Evolutionary conservation across 1,140 invertebrate genomes (phyloP), one percentile per base, ranked within the genome.

Genomic region (Drosophila grimshawi): DNA sequence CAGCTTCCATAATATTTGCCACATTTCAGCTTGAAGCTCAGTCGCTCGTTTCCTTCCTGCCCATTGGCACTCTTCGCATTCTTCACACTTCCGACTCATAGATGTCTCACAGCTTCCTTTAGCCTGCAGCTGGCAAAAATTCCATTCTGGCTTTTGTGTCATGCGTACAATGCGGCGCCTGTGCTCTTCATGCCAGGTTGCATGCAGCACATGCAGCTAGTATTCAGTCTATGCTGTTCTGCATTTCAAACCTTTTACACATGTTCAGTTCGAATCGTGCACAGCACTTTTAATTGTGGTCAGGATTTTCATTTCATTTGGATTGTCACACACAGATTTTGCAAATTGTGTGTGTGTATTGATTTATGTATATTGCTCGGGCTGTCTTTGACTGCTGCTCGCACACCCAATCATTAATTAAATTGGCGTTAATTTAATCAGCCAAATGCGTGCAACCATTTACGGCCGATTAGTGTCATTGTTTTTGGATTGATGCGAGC

Each of bases 241-340:
- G 55, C 27, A 10, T 60, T 69, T 46, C 57, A 64, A 49, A 71
- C 51, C 71, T 72, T 81, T 77, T 81, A 57, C 49, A 83, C 76
- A 80, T 76, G 82, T 74, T 76, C 52, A 32, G 39, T 10, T 6
- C 7, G 35, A 33, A 56, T 71, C 60, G 51, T 55, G 51, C 59
- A 61, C 6, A 49, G 56, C 73, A 77, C 68, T 85, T 85, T 85
- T 80, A 85, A 85, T 85, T 80, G 77, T 83, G 73, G 30, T 52
- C 39, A 43, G 56, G 66, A 79, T 79, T 79, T 73, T 59, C 56
- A 51, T 71, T 71, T 73, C 67, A 72, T 80, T 69, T 61, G 41
- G 29, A n/a, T 69, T 53, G 3, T 11, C 39, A 41, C 39, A 11
- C 63, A 49, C 63, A 74, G 76, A 73, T 67, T 78, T 59, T 55